A percentile compares a stretch with the other conserved stretches of the same genome.
These are phyloP conservation scores for Amphipoea lucens DNA, from an alignment of 2,888 invertebrate genomes.

Conservation along the genomic window DNA sequence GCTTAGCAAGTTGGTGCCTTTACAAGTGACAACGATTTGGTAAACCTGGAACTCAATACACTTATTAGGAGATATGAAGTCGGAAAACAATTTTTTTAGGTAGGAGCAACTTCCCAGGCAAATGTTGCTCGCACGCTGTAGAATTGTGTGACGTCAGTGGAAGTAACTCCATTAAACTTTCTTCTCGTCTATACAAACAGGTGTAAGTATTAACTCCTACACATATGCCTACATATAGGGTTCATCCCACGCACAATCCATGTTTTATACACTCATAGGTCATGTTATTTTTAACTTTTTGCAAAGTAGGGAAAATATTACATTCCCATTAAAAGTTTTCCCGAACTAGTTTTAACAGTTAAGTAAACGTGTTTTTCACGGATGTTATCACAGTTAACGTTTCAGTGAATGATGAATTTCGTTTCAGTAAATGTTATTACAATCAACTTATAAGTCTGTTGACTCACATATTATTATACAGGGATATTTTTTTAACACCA, in stretches of 20 bases:
- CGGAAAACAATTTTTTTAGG: neutral
- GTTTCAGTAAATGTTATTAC: neutral
- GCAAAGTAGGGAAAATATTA: neutral
- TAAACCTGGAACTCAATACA: neutral
- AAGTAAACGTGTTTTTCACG: neutral
- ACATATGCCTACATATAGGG: too few relatives aligned
- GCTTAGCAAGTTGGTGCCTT: neutral
- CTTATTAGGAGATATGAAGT: neutral
- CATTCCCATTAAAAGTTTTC: conserved; percentile 2
- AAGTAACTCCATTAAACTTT: neutral
- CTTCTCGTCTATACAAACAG: neutral
- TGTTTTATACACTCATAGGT: too few relatives aligned
- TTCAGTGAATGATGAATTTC: too few relatives aligned
- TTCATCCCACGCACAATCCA: neutral
- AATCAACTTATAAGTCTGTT: neutral
- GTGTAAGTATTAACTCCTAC: neutral
- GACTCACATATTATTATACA: too few relatives aligned
- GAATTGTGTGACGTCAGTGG: neutral
- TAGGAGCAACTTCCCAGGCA: neutral
- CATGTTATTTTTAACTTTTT: neutral
- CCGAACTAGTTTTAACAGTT: conserved; percentile 2
- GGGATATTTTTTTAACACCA: too few relatives aligned
- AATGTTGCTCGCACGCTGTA: neutral
- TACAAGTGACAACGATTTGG: too few relatives aligned
- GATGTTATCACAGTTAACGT: neutral